Conservation (phyloP, 2,797 vertebrate species). For the Columba guinea region DNA sequence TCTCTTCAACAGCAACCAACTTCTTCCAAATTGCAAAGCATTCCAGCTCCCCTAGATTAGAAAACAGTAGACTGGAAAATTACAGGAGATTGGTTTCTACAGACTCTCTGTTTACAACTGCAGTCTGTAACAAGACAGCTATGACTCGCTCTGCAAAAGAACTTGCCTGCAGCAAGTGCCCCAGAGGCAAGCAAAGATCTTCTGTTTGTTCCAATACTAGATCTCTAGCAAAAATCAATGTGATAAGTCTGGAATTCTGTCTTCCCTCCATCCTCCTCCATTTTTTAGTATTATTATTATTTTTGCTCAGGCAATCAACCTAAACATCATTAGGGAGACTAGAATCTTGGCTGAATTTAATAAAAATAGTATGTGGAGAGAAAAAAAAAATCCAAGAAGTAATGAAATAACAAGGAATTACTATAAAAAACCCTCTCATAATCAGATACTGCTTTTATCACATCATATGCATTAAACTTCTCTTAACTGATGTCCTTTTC, state of each 20-base stretch:
- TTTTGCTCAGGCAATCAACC: conserved; percentile 11
- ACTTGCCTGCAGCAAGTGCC: conserved; percentile 15
- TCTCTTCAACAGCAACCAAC: conserved; percentile 50
- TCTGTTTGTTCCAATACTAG: conserved; percentile 10
- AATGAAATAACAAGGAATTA: conserved; percentile 77
- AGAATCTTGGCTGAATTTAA: conserved; percentile 50
- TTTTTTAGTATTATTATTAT: not conserved
- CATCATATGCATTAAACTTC: conserved; percentile 80
- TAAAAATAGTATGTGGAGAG: conserved; percentile 56
- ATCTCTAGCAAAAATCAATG: not conserved
- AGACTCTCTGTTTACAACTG: conserved; percentile 64
- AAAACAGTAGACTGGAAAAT: conserved; percentile 81
- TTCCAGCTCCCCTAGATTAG: conserved; percentile 68
- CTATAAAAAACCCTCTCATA: conserved; percentile 64
- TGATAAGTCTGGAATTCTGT: conserved; percentile 19
- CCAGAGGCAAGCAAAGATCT: fast-evolving
- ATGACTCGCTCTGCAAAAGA: conserved; percentile 31
- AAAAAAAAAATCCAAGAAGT: conserved; percentile 53
- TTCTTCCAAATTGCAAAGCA: conserved; percentile 72
- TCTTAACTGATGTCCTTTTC: conserved; percentile 81
- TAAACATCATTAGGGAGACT: conserved; percentile 10
- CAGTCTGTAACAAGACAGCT: conserved; percentile 60
- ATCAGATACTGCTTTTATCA: conserved; percentile 78
- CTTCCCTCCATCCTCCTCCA: not conserved
- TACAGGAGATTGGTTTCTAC: conserved; percentile 73